phyloP scores from a whole-genome alignment of 2,113 vertebrate species.

The Trachemys scripta region DNA sequence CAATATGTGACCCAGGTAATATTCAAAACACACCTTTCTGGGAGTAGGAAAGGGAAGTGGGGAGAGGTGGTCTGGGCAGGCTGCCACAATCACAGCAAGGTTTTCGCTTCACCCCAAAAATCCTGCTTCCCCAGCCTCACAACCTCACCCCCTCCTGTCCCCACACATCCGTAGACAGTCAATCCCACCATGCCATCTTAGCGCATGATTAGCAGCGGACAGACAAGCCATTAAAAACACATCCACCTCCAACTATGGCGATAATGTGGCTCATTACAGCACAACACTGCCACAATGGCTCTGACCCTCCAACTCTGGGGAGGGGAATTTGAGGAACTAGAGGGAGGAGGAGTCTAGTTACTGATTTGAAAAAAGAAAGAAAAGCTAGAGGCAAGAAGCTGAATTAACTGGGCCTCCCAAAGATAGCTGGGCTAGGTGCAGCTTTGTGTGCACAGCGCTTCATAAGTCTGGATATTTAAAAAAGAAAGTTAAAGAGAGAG shows the following conservation, averaged over 20 bases:
- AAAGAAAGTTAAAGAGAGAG: background rate
- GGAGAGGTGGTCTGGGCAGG: background rate
- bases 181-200: conserved; percentile 68
- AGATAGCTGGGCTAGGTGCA: conserved; percentile 33
- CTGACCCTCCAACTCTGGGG: conserved; percentile 66
- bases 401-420: conserved; percentile 69
- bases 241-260: conserved; percentile 81
- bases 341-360: conserved; percentile 55
- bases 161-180: conserved; percentile 8
- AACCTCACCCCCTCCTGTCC: background rate
- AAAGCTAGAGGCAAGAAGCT: conserved; percentile 48
- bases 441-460: background rate
- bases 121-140: background rate
- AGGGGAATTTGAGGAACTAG: conserved; percentile 49
- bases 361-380: conserved; percentile 21
- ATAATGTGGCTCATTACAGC: conserved; percentile 77
- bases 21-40: background rate
- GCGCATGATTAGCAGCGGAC: conserved; percentile 75
- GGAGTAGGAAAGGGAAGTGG: background rate
- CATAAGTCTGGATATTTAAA: background rate
- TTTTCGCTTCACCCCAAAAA: background rate
- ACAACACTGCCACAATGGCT: conserved; percentile 71
- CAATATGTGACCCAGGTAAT: background rate
- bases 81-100: background rate
- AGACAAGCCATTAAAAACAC: conserved; percentile 79